Evolutionary conservation across 64 coral and sea anemone species (phyloP), one percentile per base, ranked within the genome.

Genomic region (Montipora foliosa): DNA sequence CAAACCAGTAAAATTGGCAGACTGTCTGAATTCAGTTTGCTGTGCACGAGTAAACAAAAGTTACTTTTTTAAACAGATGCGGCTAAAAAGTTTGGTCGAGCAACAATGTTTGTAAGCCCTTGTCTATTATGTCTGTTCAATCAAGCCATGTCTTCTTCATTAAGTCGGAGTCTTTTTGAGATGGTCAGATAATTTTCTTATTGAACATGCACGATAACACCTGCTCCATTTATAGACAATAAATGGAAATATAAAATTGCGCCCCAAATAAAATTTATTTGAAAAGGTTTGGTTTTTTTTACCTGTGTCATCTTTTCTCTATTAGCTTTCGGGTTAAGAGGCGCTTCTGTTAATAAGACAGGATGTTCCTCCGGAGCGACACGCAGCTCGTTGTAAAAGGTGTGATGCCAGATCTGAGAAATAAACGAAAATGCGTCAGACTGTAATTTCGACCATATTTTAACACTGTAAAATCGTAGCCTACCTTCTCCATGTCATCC

Each of bases 401-500:
- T 94, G 84, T 94, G 87, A 94, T 90, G 93, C 93, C 87, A 90
- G 87, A 94, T 94, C 93, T 95, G 88, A 79, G 79, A 84, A 66
- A 8, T 17, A 11, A 84, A 6, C 5, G 21, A 62, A 68, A 47
- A n/a, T 4, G 17, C 4, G 12, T 70, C 1, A 70, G 29, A 21
- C 25, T 5, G 49, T 85, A 15, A 15, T 5, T 19, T 49, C 29
- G 9, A 78, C 0, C 13, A 3, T 64, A 16, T 19, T 49, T 3
- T 49, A 14, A 16, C 5, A 6, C 15, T 9, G 5, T 1, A 9
- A 25, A 46, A 29, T 60, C 6, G 25, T 17, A 49, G 7, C 45
- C 84, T 92, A 97, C 92, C 92, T 97, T 97, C 66, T 97, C 95
- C 95, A 97, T 97, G 69, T 97, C 95, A 76, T 97, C 95, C 95